Conservation (phyloP, 2,888 invertebrate species). For the Drosophila neutralis region DNA sequence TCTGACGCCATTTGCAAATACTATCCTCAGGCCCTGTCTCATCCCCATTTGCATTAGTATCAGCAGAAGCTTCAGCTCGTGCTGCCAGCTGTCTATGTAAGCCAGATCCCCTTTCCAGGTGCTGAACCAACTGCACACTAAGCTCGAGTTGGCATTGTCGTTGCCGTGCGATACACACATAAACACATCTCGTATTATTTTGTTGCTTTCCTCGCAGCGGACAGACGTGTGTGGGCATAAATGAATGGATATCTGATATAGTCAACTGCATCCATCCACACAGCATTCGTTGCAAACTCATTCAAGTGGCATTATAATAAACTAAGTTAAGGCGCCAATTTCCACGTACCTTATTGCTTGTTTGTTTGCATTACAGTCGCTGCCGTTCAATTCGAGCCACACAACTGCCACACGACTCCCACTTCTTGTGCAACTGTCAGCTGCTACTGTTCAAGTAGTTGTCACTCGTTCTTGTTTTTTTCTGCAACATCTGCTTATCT, state of each 20-base stretch:
- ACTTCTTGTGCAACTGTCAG: slow-evolving; percentile 9
- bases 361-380: slow-evolving; percentile 74
- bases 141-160: slow-evolving; percentile 14
- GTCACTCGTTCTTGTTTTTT: slow-evolving; percentile 1
- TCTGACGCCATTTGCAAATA: slow-evolving; percentile 47
- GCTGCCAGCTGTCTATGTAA: slow-evolving; percentile 27
- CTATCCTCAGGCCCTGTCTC: not conserved
- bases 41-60: not conserved
- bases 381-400: slow-evolving; percentile 62
- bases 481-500: slow-evolving; percentile 5
- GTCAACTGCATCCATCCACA: slow-evolving; percentile 15
- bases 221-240: slow-evolving; percentile 59
- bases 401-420: slow-evolving; percentile 7
- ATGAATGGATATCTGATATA: slow-evolving; percentile 61
- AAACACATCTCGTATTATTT: slow-evolving; percentile 62
- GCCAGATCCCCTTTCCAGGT: slow-evolving; percentile 11
- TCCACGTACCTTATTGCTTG: slow-evolving; percentile 74
- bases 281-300: slow-evolving; percentile 55
- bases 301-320: slow-evolving; percentile 78
- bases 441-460: slow-evolving; percentile 43
- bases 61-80: not conserved
- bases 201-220: slow-evolving; percentile 50
- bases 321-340: slow-evolving; percentile 80
- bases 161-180: slow-evolving; percentile 33
- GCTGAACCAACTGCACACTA: slow-evolving; percentile 4